Evolutionary conservation across 2,888 invertebrate species (phyloP).

Genomic region (Petrolisthes manimaculis): DNA sequence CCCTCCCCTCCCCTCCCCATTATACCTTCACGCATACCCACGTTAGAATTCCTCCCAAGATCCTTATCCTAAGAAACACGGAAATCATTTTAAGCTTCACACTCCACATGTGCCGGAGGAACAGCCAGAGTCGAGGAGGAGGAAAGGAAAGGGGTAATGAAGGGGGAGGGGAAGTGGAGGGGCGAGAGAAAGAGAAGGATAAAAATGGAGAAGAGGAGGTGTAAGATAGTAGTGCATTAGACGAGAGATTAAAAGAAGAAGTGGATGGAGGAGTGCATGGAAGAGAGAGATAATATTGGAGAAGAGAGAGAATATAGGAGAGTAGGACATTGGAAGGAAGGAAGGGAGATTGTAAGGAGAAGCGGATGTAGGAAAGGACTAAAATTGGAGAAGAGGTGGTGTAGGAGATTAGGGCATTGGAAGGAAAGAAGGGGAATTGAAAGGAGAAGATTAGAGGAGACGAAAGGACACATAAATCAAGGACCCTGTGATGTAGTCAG

Average conservation of each 20-base stretch:
- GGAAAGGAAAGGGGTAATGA: neutral
- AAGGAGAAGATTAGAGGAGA: neutral
- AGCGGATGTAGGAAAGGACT: neutral
- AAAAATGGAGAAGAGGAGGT: neutral
- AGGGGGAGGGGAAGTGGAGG: neutral
- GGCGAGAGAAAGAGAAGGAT: neutral
- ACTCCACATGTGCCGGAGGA: constrained; percentile 5
- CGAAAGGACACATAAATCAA: too few species aligned
- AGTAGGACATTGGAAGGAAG: neutral
- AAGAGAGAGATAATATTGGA: neutral
- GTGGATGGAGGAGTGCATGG: neutral
- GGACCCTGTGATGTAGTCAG: too few species aligned
- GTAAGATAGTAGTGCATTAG: neutral
- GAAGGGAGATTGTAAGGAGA: neutral
- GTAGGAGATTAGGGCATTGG: neutral
- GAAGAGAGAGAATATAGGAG: neutral
- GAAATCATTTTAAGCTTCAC: constrained; percentile 24
- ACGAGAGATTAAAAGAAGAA: neutral
- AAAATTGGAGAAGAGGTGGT: neutral
- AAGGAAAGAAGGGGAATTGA: neutral
- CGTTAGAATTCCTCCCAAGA: constrained; percentile 5
- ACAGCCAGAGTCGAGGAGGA: neutral
- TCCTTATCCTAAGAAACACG: constrained; percentile 17
- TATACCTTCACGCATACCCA: too few species aligned
- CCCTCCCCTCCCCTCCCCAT: neutral